Base-by-base conservation (phyloP, 2,797 vertebrate genomes). In the Fistularia commersonii region DNA sequence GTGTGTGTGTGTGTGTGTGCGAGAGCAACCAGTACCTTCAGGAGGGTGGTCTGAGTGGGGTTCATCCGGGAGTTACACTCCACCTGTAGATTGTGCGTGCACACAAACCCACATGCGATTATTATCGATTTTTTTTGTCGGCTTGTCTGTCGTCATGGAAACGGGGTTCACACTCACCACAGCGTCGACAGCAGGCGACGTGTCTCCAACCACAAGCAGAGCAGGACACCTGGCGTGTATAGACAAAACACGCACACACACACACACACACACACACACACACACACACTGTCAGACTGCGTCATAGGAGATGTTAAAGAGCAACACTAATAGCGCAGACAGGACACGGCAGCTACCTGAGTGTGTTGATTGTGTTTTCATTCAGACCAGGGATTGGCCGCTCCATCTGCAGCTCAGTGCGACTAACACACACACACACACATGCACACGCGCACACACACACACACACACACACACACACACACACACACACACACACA, bases 61-160 rank as follows among this genome's bases (percentile, higher is more conserved):
- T 97, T 93, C 76, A 98, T 86, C 77, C 94, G 93, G 54, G 96
- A 94, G 86, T 98, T 98, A 80, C 96, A 98, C 86, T 98, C 95
- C 74, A 98, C 95, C 96, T 98, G 66, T 35, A 64, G 32, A 23
- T 3, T 14, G n/a, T 8, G 37, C 5, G 32, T 23, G 15, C 33
- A 58, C 41, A 50, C 55, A 49, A 32, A 54, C 44, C 37, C 38
- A 63, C 50, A 41, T 5, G 12, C 2, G 0, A 7, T 37, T 58
- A 33, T 54, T 11, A 45, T 48, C 7, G 41, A 12, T 13, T 11
- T 50, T 37, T 58, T 7, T 8, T 48, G 32, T 23, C 9, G 23
- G 11, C 32, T 8, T 38, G 11, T 32, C 56, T 46, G 62, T 48
- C 58, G 62, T 66, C 54, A 70, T 65, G 53, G 71, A 47, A 69